A percentile compares a stretch with the other conserved stretches of the same genome.
Conservation (phyloP, 2,888 invertebrate species). For the Calliopum simillimum region DNA sequence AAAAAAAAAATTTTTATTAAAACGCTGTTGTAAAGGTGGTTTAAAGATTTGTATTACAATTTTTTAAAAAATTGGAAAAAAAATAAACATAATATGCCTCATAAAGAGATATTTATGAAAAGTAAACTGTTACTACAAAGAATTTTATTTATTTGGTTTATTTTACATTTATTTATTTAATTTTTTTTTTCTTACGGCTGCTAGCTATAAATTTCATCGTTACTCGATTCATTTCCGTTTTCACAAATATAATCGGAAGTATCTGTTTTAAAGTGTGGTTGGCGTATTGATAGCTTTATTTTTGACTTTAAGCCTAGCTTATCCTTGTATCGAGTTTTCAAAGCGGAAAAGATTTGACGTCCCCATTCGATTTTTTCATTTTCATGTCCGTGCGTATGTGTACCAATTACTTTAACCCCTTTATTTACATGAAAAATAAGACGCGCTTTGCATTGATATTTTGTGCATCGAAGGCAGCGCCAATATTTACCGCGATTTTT, state of each 20-base stretch:
- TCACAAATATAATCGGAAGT: conserved; percentile 7
- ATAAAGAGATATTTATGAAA: too few species aligned
- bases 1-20: too few species aligned
- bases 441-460: conserved; percentile 56
- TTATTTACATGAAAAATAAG: conserved; percentile 53
- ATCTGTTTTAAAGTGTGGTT: conserved; percentile 49
- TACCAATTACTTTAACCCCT: conserved; percentile 49
- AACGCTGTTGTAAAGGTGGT: too few species aligned
- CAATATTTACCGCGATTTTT: conserved; percentile 59
- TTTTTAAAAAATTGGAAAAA: too few species aligned
- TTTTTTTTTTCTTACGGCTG: neutral
- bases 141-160: conserved; percentile 11
- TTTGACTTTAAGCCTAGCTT: conserved; percentile 32
- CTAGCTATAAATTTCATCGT: neutral
- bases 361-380: conserved; percentile 56
- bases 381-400: conserved; percentile 57
- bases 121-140: neutral
- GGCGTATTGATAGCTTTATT: conserved; percentile 44
- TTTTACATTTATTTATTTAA: neutral
- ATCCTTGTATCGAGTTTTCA: conserved; percentile 38
- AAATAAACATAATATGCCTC: neutral
- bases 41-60: too few species aligned
- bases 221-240: conserved; percentile 2
- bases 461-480: conserved; percentile 58
- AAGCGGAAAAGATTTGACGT: conserved; percentile 40